Conservation (phyloP, 2,797 vertebrate species). For the Fistularia tabacaria region DNA sequence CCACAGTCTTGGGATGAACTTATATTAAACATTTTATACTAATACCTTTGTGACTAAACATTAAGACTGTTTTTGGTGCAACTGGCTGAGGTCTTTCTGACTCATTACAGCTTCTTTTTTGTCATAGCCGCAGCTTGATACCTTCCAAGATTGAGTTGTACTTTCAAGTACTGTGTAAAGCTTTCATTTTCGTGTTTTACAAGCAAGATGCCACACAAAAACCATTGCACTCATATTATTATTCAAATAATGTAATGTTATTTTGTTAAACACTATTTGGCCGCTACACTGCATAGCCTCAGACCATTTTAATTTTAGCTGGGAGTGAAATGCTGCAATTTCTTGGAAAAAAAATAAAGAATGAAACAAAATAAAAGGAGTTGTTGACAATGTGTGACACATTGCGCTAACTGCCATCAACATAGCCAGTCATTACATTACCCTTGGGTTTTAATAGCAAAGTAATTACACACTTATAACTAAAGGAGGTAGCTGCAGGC, state of each 20-base stretch:
- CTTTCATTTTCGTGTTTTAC: no score
- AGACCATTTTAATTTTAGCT: neutral
- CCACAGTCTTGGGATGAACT: no score
- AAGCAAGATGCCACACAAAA: neutral
- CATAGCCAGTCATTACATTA: conserved; percentile 59
- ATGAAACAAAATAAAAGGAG: conserved; percentile 5
- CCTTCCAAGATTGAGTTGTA: no score
- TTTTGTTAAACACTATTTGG: neutral
- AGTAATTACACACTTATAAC: conserved; percentile 64
- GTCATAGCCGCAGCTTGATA: no score
- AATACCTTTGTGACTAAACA: no score
- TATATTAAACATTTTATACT: no score
- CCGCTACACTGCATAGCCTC: neutral
- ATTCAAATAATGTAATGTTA: neutral
- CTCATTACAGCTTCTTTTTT: no score
- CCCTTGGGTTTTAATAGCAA: conserved; percentile 62
- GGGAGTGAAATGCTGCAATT: conserved; percentile 20
- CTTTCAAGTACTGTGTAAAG: no score
- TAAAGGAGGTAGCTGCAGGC: conserved; percentile 42
- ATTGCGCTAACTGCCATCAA: conserved; percentile 36
- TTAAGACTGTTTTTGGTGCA: no score
- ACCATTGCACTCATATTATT: neutral
- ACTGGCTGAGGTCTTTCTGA: no score
- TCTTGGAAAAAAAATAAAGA: neutral
- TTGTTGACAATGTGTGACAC: conserved; percentile 51